Conservation (phyloP, 2,888 invertebrate species). For the Stictocephala bisonia region DNA sequence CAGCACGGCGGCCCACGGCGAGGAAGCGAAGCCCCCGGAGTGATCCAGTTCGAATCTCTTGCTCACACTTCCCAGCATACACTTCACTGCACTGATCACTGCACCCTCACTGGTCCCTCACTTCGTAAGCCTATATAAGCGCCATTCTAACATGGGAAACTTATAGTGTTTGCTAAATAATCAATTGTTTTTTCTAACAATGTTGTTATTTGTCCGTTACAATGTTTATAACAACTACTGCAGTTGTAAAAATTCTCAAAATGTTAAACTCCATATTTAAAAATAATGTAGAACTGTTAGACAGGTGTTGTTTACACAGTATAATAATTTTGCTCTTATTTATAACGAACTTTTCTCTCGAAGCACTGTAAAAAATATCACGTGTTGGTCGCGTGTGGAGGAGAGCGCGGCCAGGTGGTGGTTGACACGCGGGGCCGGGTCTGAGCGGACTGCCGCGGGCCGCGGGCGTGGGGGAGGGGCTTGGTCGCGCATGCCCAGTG, state of each 20-base stretch:
- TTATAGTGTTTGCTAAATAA: too few relatives aligned
- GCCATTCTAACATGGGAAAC: background rate
- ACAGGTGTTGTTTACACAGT: too few relatives aligned
- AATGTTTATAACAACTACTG: too few relatives aligned
- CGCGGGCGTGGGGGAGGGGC: slow-evolving; percentile 62
- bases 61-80: slow-evolving; percentile 63
- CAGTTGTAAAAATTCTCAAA: too few relatives aligned
- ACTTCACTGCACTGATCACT: slow-evolving; percentile 44
- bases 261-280: too few relatives aligned
- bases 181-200: too few relatives aligned
- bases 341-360: too few relatives aligned
- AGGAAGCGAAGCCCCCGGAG: slow-evolving; percentile 70
- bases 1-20: slow-evolving; percentile 80
- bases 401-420: background rate
- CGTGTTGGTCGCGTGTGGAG: slow-evolving; percentile 15
- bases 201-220: too few relatives aligned
- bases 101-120: background rate
- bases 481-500: slow-evolving; percentile 44
- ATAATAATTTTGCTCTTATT: too few relatives aligned
- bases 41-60: slow-evolving; percentile 73
- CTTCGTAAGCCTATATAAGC: too few relatives aligned
- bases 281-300: too few relatives aligned
- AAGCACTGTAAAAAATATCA: too few relatives aligned
- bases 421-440: slow-evolving; percentile 18
- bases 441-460: slow-evolving; percentile 25